These are phyloP conservation scores for Sarcoramphus papa DNA, from an alignment of 2,797 vertebrate genomes.

Conservation along the genomic window DNA sequence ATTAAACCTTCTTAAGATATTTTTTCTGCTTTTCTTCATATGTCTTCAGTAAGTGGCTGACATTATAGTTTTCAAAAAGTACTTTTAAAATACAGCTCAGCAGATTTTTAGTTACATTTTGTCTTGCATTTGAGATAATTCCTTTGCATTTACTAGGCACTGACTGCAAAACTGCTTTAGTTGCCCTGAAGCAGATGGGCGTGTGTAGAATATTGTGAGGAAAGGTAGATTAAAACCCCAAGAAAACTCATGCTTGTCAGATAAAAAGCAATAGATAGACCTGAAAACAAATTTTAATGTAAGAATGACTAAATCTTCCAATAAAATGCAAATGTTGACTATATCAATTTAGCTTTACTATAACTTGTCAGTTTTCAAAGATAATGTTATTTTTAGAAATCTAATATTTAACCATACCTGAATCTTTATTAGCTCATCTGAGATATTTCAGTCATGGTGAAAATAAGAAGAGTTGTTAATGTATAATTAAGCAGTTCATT, in stretches of 20 bases:
- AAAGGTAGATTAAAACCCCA: not conserved
- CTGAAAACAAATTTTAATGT: not conserved
- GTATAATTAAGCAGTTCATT: not conserved
- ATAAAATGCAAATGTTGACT: not conserved
- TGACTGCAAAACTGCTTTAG: not conserved
- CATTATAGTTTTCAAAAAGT: not conserved
- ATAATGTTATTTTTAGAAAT: not conserved
- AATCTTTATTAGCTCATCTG: not conserved
- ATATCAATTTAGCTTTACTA: not conserved
- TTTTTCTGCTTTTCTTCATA: not conserved
- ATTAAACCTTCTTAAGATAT: not conserved
- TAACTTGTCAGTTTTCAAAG: not conserved
- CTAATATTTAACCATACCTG: not conserved
- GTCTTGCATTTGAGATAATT: not conserved
- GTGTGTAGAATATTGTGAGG: not conserved
- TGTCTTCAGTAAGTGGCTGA: not conserved
- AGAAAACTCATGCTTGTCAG: not conserved
- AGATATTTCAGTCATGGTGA: not conserved
- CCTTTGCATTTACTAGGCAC: not conserved
- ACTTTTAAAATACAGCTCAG: not conserved
- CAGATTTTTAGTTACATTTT: not conserved
- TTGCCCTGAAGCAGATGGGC: not conserved
- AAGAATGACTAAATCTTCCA: not conserved
- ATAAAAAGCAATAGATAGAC: not conserved
- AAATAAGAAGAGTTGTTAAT: not conserved